These are phyloP conservation scores for Chlorodrepanis virens DNA, from an alignment of 2,113 vertebrate species.

Conservation along the genomic window DNA sequence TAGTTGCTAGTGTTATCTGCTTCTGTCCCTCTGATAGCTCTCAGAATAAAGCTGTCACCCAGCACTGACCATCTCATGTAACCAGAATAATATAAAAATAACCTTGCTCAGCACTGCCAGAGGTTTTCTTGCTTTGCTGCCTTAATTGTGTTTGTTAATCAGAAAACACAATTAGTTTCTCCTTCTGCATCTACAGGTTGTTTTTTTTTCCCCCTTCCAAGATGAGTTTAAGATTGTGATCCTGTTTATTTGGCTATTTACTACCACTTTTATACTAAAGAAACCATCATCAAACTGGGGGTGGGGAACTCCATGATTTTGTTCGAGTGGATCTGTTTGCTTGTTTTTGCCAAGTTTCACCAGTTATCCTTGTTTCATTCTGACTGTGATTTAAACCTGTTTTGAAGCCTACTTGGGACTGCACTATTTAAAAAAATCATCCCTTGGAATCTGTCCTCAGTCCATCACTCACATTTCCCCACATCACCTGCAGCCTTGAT, in stretches of 20 bases:
- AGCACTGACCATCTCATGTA: constrained; percentile 12
- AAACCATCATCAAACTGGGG: neutral
- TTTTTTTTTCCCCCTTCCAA: neutral
- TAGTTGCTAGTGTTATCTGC: constrained; percentile 63
- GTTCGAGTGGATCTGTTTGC: neutral
- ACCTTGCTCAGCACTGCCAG: constrained; percentile 35
- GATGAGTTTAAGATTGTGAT: constrained; percentile 1
- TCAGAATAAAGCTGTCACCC: constrained; percentile 71
- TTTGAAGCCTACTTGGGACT: neutral
- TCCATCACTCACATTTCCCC: neutral
- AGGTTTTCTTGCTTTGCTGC: constrained; percentile 43
- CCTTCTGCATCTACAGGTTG: neutral
- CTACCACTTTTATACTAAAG: neutral
- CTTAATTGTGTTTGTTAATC: constrained; percentile 76
- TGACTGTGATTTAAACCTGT: neutral
- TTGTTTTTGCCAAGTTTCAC: neutral
- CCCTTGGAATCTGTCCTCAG: neutral
- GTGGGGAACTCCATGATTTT: neutral
- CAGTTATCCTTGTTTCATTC: neutral
- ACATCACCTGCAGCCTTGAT: neutral
- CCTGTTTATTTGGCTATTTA: neutral
- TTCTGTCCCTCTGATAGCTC: constrained; percentile 41
- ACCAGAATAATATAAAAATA: constrained; percentile 44
- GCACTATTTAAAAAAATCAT: neutral
- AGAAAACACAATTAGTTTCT: constrained; percentile 69